Evolutionary conservation across 2,888 invertebrate species (phyloP), one percentile per base, ranked within the genome.

Genomic region (Parochlus steinenii): DNA sequence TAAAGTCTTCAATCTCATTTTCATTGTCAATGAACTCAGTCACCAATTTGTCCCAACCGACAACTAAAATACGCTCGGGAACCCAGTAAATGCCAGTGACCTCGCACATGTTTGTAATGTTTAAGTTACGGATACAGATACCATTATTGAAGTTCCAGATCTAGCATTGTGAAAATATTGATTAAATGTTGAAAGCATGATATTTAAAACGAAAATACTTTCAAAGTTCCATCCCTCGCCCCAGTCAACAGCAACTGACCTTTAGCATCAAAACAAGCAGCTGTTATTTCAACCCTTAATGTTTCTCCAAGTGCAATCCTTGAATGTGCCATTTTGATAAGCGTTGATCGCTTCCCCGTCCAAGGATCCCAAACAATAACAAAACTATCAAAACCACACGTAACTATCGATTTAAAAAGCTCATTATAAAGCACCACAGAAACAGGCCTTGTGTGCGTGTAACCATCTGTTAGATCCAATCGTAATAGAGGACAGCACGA

Each of bases 71-170:
- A 45, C 78, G 65, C 43, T 67, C 65, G 29, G 65, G 60, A 2
- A 69, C 62, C 71, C 71, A 71, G 45, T 69, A 64, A 28, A 69
- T 64, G 26, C 55, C 56, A 5, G 66, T 67, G 2, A 68, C 65
- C 46, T 68, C 73, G 52, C 66, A 65, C 48, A 67, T 66, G 38
- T 63, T 56, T 42, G 69, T 69, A 14, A 74, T 70, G 18, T 58
- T 55, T 71, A 83, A 71, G 36, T 69, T 69, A 41, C 76, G 61
- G 40, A 82, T 52, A 46, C 81, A 80, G 6, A 69, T 65, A 0
- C 82, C 82, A 16, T 77, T 76, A 49, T 80, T 82, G 49, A 83
- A 85, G 55, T 83, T 80, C 87, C 87, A 87, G 20, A 83, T 65
- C 62, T 71, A 31, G 11, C 11, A 31, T 23, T n/a, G n/a, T 12